Evolutionary conservation across 1,140 invertebrate genomes (phyloP).

Genomic region (Chrysopa pallens): DNA sequence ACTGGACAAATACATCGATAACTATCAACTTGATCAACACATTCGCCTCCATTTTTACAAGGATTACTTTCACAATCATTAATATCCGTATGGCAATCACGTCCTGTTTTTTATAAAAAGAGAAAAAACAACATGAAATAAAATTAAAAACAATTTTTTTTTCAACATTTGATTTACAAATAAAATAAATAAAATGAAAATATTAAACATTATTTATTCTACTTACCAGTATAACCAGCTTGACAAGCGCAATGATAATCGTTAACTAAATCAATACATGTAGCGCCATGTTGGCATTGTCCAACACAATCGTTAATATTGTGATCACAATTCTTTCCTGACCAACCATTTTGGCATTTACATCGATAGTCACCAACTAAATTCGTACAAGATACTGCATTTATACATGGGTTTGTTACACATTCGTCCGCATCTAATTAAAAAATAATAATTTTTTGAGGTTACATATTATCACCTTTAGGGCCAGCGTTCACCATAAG

Average conservation of each 20-base stretch:
- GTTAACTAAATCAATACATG: conserved; percentile 67
- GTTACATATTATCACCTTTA: no score
- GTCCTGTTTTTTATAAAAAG: conserved; percentile 19
- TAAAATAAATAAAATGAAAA: conserved; percentile 1
- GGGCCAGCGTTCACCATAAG: no score
- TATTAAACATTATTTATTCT: not conserved
- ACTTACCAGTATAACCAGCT: conserved; percentile 55
- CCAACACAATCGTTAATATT: conserved; percentile 80
- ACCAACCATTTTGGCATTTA: conserved; percentile 68
- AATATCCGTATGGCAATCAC: conserved; percentile 48
- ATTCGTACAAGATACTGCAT: conserved; percentile 63
- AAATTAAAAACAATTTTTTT: not conserved
- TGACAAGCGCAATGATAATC: conserved; percentile 70
- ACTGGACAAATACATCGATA: conserved; percentile 72
- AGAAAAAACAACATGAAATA: not conserved
- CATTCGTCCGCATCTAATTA: conserved; percentile 45
- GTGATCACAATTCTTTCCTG: conserved; percentile 66
- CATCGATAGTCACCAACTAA: conserved; percentile 69
- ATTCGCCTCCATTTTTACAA: conserved; percentile 70
- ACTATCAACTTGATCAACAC: conserved; percentile 59
- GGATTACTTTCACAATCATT: conserved; percentile 57
- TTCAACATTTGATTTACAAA: not conserved
- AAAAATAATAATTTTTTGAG: no score
- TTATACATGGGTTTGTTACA: conserved; percentile 48
- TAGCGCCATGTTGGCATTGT: conserved; percentile 72